Evolutionary conservation across 2,797 vertebrate species (phyloP).

Genomic region (Tragopan temminckii): DNA sequence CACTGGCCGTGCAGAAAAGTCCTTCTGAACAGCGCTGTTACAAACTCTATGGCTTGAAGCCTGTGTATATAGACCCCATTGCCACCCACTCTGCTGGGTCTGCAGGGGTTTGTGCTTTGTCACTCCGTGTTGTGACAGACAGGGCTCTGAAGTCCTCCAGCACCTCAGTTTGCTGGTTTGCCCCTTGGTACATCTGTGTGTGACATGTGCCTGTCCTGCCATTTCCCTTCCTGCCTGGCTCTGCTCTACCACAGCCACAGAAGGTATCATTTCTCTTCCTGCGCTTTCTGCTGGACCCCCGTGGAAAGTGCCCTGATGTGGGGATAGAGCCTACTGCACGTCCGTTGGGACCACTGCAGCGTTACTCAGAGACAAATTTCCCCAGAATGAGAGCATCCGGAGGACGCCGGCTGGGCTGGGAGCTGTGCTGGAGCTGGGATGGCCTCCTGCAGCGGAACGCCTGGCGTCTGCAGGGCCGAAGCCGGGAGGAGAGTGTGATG

Average conservation of each 20-base stretch:
- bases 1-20: not conserved
- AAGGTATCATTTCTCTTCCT: not conserved
- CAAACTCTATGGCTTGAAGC: not conserved
- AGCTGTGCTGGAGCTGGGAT: not conserved
- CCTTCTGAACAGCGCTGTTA: not conserved
- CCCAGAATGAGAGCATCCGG: not conserved
- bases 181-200: rapidly evolving
- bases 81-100: not conserved
- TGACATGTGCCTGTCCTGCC: rapidly evolving
- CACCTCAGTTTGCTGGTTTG: not conserved
- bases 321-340: rapidly evolving
- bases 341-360: not conserved
- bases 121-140: not conserved
- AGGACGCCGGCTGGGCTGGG: not conserved
- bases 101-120: not conserved
- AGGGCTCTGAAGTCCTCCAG: not conserved
- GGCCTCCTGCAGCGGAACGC: not conserved
- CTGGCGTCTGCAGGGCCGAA: not conserved
- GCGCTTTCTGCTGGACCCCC: not conserved
- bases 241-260: not conserved
- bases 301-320: not conserved
- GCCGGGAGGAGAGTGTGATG: not conserved
- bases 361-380: not conserved
- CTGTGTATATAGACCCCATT: rapidly evolving
- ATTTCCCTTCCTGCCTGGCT: not conserved